Percentiles rank a stretch among this genome's conserved stretches.
phyloP scores from a whole-genome alignment of 2,888 invertebrate species.

The Loripinus fragilis region DNA sequence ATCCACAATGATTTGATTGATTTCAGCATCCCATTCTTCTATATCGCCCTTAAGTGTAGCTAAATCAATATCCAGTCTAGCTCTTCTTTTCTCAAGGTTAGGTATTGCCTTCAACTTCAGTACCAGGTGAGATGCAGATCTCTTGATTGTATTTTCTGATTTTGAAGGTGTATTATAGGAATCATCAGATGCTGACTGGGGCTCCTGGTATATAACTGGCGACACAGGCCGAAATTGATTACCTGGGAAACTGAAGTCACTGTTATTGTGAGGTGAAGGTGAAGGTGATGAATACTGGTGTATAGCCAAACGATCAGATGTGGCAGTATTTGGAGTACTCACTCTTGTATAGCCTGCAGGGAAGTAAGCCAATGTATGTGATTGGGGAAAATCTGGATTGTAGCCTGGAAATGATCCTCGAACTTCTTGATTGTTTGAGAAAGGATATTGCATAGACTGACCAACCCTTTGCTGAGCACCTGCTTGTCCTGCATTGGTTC shows the following conservation, averaged over 20 bases:
- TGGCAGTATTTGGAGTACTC: not conserved
- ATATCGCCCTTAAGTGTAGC: conserved; percentile 66
- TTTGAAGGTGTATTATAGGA: not conserved
- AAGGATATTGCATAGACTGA: conserved; percentile 9
- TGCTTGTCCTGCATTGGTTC: no score
- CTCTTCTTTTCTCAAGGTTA: conserved; percentile 62
- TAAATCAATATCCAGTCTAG: conserved; percentile 63
- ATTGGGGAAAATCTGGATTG: not conserved
- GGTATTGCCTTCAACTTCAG: conserved; percentile 57
- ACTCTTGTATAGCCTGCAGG: not conserved
- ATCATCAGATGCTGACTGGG: not conserved
- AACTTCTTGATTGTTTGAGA: not conserved
- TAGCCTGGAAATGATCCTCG: not conserved
- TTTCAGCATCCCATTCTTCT: conserved; percentile 57
- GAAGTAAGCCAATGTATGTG: not conserved
- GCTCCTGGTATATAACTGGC: not conserved
- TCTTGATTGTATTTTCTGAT: not conserved
- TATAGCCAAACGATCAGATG: not conserved
- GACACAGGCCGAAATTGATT: not conserved
- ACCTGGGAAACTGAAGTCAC: not conserved
- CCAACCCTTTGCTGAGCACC: not conserved
- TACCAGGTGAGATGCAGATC: conserved; percentile 53
- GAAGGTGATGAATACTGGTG: not conserved
- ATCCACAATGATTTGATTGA: conserved; percentile 62
- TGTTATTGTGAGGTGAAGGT: not conserved